Percentiles rank a stretch among this genome's conserved stretches.
These are phyloP conservation scores for Frankliniella fusca DNA, from an alignment of 2,888 invertebrate species.

Conservation along the genomic window DNA sequence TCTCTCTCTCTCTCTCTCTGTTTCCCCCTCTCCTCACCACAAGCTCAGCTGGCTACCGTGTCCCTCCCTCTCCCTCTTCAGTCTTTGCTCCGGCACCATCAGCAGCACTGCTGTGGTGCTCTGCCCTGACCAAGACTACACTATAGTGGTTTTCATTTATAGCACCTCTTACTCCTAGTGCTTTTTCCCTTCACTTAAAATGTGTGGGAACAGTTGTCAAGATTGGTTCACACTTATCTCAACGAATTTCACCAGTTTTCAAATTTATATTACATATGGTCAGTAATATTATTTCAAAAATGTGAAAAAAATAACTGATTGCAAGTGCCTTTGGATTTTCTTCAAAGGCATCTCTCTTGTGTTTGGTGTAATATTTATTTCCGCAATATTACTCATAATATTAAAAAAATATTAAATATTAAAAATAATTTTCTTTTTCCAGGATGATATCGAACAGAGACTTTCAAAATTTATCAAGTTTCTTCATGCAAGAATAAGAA, in stretches of 20 bases:
- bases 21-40: not conserved
- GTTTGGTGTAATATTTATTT: not conserved
- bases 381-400: not conserved
- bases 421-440: not conserved
- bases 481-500: not conserved
- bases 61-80: constrained; percentile 9
- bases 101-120: not conserved
- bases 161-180: not conserved
- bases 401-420: not conserved
- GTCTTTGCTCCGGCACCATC: not conserved
- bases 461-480: not conserved
- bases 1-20: not conserved
- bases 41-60: not conserved
- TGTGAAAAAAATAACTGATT: not conserved
- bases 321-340: not conserved
- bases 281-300: not conserved
- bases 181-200: not conserved
- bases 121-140: not conserved
- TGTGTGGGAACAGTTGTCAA: not conserved
- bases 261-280: not conserved
- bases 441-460: not conserved
- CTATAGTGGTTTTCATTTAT: not conserved
- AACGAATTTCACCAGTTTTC: not conserved
- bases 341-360: not conserved
- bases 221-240: not conserved